Evolutionary conservation across 1,140 invertebrate species (phyloP).

Genomic region (Trichonephila clavipes): DNA sequence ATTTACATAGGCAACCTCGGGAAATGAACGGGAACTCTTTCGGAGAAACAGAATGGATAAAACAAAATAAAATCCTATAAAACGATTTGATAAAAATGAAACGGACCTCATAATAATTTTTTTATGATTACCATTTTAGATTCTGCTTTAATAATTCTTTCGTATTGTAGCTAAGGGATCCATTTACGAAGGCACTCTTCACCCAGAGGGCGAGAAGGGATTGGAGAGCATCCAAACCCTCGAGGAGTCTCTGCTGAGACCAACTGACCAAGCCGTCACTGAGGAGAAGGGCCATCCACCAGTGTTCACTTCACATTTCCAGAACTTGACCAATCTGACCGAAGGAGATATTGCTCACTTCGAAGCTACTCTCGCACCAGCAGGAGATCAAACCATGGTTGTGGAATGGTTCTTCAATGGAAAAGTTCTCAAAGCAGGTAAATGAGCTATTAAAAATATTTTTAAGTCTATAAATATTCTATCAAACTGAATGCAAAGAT

Average conservation of each 20-base stretch:
- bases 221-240: conserved; percentile 94
- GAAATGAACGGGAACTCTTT: too few species aligned
- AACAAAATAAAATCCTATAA: too few species aligned
- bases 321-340: conserved; percentile 89
- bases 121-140: not conserved
- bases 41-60: too few species aligned
- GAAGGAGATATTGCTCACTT: conserved; percentile 96
- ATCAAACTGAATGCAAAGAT: too few species aligned
- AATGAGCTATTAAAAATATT: not conserved
- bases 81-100: too few species aligned
- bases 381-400: conserved; percentile 96
- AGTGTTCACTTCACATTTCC: conserved; percentile 92
- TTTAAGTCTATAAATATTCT: too few species aligned
- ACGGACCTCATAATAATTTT: too few species aligned
- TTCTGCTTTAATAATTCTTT: not conserved
- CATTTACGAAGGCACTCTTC: conserved; percentile 92
- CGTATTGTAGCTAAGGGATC: conserved; percentile 84
- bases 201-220: conserved; percentile 95
- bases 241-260: conserved; percentile 90
- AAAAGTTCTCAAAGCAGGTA: conserved; percentile 86
- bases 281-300: conserved; percentile 89
- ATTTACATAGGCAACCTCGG: too few species aligned
- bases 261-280: conserved; percentile 85
- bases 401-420: conserved; percentile 99
- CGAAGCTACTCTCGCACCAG: conserved; percentile 94